These are phyloP conservation scores for Corvus cornix DNA, from an alignment of 2,113 vertebrate genomes.

Conservation along the genomic window DNA sequence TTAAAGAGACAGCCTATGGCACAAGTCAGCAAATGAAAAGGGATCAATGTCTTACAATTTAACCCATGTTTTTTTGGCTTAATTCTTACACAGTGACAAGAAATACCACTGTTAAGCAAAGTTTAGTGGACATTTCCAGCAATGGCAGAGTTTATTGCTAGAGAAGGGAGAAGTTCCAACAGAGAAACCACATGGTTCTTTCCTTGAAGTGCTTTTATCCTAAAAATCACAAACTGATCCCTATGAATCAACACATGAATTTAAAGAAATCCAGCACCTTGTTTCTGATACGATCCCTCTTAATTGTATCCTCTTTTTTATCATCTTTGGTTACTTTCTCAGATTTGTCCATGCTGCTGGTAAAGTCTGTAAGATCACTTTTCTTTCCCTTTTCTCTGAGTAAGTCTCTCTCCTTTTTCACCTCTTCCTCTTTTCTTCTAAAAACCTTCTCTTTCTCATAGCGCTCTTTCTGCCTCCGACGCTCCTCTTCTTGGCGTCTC, in stretches of 20 bases:
- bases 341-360: slow-evolving; percentile 70
- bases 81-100: neutral
- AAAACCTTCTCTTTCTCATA: slow-evolving; percentile 88
- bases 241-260: slow-evolving; percentile 15
- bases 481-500: slow-evolving; percentile 90
- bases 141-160: neutral
- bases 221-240: neutral
- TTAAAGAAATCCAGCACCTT: slow-evolving; percentile 81
- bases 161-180: neutral
- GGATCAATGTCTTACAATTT: neutral
- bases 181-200: neutral
- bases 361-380: slow-evolving; percentile 76
- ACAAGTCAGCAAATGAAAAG: neutral
- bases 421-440: slow-evolving; percentile 88
- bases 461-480: slow-evolving; percentile 86
- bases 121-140: neutral
- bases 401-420: slow-evolving; percentile 85
- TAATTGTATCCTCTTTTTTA: slow-evolving; percentile 86
- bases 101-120: neutral
- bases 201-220: neutral
- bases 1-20: neutral
- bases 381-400: slow-evolving; percentile 85
- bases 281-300: slow-evolving; percentile 92
- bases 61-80: neutral
- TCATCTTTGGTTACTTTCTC: slow-evolving; percentile 84